A percentile compares a stretch with the other conserved stretches of the same genome.
Evolutionary conservation across 2,888 invertebrate genomes (phyloP).

Genomic region (Andricus curvator): DNA sequence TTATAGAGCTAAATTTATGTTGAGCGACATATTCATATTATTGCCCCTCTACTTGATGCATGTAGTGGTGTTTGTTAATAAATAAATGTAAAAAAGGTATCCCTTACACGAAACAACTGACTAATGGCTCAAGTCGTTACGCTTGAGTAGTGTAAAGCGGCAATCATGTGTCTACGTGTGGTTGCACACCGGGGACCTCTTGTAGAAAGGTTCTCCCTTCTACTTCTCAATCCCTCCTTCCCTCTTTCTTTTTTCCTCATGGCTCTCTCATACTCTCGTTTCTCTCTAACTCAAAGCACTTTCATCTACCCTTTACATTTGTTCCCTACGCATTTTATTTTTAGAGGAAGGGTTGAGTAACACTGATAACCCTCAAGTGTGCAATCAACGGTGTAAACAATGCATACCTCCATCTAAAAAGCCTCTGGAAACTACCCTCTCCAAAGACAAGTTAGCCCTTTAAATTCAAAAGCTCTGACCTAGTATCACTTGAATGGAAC

Average conservation of each 20-base stretch:
- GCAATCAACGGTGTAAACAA: conserved; percentile 50
- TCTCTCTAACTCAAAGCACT: conserved; percentile 28
- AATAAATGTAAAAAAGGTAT: conserved; percentile 1
- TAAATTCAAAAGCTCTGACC: not conserved
- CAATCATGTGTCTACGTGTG: conserved; percentile 16
- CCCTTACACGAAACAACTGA: conserved; percentile 3
- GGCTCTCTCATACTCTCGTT: not conserved
- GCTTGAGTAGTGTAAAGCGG: conserved; percentile 28
- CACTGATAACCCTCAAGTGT: conserved; percentile 14
- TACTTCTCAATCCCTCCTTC: not conserved
- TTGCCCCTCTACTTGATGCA: not conserved
- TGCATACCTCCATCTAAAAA: conserved; percentile 47
- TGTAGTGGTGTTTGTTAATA: conserved; percentile 3
- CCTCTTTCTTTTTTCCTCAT: not conserved
- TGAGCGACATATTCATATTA: not conserved
- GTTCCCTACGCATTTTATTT: conserved; percentile 18
- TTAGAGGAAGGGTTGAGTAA: not conserved
- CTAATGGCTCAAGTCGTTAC: conserved; percentile 31
- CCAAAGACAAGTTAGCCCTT: not conserved
- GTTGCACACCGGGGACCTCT: conserved; percentile 29
- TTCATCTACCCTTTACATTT: conserved; percentile 24
- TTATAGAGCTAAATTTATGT: not conserved
- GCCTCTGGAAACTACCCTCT: conserved; percentile 30
- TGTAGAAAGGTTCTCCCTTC: conserved; percentile 16
- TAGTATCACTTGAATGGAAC: not conserved